Base-by-base conservation (phyloP, 2,797 vertebrate species). In the Peromyscus eremicus region DNA sequence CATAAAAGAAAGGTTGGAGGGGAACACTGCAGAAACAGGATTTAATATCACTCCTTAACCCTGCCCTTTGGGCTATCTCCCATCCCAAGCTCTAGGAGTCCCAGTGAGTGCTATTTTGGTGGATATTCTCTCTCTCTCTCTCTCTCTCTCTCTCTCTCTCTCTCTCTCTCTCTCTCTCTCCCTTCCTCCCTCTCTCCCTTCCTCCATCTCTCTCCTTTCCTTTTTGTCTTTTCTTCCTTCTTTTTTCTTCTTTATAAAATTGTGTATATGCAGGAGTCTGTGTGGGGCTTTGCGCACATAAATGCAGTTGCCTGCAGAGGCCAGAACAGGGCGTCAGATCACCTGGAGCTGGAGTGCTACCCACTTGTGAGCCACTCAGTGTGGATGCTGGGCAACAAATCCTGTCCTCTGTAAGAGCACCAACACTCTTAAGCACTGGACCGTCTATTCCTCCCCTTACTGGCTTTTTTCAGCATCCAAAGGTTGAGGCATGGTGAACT, bases 131-230 rank as follows among this genome's bases (percentile, higher is more conserved):
- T 11, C 57, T 29, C 80, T 57, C 79, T 81, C 21, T 43, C 80
- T 40, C 55, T 40, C 55, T 37, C 79, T 13, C 19, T 46, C 37
- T 43, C 11, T 2, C 64, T 66, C 6, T 2, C 6, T 32, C 11
- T 5, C n/a, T 9, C 34, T 1, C 34, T 37, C n/a, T 2, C 13
- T 6, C 5, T 0, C 29, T 68, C 12, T 4, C 4, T 13, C 32
- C 57, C 7, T 37, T 21, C 13, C 37, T 73, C 21, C 25, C 23
- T 70, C 11, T 37, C 16, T 43, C 40, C 34, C 40, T 46, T 6
- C 12, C 73, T 43, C 5, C 37, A 40, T 34, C 14, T 46, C 27
- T 32, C 27, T 80, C 49, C 34, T 25, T 64, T 66, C 9, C 32
- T 68, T 46, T 68, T 6, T 68, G 6, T 34, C 3, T 32, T 21